Conservation (phyloP, 2,797 vertebrate genomes). For the Dipus sagitta region DNA sequence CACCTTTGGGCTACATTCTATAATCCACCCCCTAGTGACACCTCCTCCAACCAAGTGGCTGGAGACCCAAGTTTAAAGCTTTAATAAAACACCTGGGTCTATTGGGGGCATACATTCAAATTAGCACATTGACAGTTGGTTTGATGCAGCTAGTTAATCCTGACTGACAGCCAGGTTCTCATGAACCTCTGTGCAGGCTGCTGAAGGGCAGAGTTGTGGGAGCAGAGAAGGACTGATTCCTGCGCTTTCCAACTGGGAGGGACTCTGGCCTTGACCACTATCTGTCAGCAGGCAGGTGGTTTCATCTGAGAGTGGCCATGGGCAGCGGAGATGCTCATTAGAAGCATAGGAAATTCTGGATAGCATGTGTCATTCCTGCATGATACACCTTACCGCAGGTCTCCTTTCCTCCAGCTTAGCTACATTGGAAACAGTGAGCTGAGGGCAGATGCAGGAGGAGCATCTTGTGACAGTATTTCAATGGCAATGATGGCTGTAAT, state of each 20-base stretch:
- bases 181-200: not conserved
- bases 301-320: not conserved
- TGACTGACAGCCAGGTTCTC: not conserved
- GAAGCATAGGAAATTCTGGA: not conserved
- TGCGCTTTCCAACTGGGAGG: not conserved
- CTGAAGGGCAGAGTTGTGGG: not conserved
- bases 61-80: too few species aligned
- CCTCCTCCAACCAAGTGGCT: too few species aligned
- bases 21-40: too few species aligned
- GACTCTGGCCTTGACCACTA: not conserved
- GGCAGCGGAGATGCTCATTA: not conserved
- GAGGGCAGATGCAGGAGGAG: not conserved
- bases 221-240: not conserved
- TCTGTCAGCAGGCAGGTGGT: not conserved
- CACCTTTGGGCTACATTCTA: too few species aligned
- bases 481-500: too few species aligned
- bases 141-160: not conserved
- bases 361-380: not conserved
- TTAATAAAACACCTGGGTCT: too few species aligned
- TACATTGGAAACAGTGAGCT: conserved; percentile 5
- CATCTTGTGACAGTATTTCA: not conserved
- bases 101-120: too few species aligned
- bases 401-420: not conserved
- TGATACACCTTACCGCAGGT: not conserved
- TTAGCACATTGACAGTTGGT: too few species aligned